phyloP scores from a whole-genome alignment of 2,797 vertebrate species.

The Danio tinwini region DNA sequence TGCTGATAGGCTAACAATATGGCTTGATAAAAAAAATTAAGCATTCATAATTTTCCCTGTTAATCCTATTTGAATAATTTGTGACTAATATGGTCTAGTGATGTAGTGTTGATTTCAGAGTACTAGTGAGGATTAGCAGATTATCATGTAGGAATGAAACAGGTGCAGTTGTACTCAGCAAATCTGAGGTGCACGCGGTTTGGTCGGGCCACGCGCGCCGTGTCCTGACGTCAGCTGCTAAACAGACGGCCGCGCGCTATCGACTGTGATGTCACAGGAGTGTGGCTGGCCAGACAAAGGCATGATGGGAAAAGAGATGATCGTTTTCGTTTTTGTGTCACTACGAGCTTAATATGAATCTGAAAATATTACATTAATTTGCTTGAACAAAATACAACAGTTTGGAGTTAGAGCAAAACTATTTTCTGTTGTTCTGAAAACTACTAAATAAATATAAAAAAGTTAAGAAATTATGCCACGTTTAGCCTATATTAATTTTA shows the following conservation, averaged over 20 bases:
- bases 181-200: slow-evolving; percentile 9
- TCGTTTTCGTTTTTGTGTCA: slow-evolving; percentile 14
- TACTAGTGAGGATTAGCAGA: slow-evolving; percentile 37
- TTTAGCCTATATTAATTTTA: too few species aligned
- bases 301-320: slow-evolving; percentile 54
- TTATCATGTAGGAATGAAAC: slow-evolving; percentile 38
- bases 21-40: neutral
- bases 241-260: slow-evolving; percentile 18
- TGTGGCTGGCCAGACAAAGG: slow-evolving; percentile 43
- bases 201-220: slow-evolving; percentile 8
- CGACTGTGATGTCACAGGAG: slow-evolving; percentile 47
- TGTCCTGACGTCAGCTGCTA: slow-evolving; percentile 45
- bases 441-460: too few species aligned
- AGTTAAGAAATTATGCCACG: too few species aligned
- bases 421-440: too few species aligned
- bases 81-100: neutral
- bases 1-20: neutral
- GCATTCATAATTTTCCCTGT: neutral
- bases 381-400: neutral
- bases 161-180: slow-evolving; percentile 46
- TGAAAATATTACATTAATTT: neutral
- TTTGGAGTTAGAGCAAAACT: too few species aligned
- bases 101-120: slow-evolving; percentile 17
- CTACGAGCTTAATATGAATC: neutral
- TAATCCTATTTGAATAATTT: neutral